Percentiles rank a stretch among this genome's conserved stretches.
phyloP scores from a whole-genome alignment of 2,797 vertebrate genomes.

The Neomorphus geoffroyi region DNA sequence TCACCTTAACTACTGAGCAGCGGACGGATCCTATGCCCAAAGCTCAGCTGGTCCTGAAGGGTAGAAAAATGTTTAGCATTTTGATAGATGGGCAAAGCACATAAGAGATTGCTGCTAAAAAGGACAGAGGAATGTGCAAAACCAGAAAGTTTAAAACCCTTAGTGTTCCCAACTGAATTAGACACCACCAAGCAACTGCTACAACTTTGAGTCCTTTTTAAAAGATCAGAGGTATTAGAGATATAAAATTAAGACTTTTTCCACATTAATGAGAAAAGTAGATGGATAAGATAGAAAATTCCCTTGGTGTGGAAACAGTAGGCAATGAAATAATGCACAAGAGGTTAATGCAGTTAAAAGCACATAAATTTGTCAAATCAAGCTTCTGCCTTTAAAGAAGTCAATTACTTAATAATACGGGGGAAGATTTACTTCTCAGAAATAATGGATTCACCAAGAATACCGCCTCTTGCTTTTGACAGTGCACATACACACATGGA shows the following conservation, averaged over 20 bases:
- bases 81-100: not conserved
- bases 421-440: not conserved
- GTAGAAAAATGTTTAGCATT: not conserved
- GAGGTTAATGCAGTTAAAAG: not conserved
- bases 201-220: not conserved
- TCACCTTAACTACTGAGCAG: not conserved
- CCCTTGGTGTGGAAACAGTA: not conserved
- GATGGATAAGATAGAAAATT: not conserved
- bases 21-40: not conserved
- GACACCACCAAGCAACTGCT: not conserved
- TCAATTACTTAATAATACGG: not conserved
- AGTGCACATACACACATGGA: not conserved
- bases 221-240: not conserved
- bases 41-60: not conserved
- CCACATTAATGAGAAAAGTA: not conserved
- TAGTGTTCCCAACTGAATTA: not conserved
- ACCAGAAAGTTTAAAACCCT: not conserved
- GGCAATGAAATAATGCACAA: not conserved
- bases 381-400: conserved; percentile 9
- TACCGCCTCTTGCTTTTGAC: not conserved
- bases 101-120: not conserved
- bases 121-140: not conserved
- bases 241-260: not conserved
- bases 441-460: not conserved
- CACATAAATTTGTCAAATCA: not conserved